A percentile compares a stretch with the other conserved stretches of the same genome.
Conservation (phyloP, 2,113 vertebrate species). For the Oreochromis spilurus region DNA sequence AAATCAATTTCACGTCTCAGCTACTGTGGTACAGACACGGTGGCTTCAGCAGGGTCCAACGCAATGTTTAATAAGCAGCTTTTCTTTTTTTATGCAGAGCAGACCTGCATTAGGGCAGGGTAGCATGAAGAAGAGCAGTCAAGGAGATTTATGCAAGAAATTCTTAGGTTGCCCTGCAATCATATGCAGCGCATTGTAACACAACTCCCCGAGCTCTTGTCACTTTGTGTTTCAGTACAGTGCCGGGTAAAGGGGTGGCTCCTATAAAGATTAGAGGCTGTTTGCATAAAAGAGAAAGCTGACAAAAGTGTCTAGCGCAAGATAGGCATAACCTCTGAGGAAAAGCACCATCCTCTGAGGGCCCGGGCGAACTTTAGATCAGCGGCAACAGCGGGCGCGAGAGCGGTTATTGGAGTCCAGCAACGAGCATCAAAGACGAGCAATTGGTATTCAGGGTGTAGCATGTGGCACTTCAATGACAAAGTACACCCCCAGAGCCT, state of each 20-base stretch:
- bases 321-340: conserved; percentile 55
- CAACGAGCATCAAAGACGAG: conserved; percentile 51
- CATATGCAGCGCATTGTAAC: conserved; percentile 18
- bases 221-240: conserved; percentile 42
- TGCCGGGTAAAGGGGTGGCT: conserved; percentile 28
- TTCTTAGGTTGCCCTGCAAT: conserved; percentile 29
- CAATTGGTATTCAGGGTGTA: conserved; percentile 57
- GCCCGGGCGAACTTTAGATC: conserved; percentile 39
- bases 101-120: conserved; percentile 28
- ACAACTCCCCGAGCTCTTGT: conserved; percentile 50
- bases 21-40: conserved; percentile 36
- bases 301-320: conserved; percentile 53
- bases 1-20: conserved; percentile 71
- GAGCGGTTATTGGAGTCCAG: conserved; percentile 35
- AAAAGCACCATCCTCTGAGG: conserved; percentile 31
- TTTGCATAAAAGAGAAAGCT: conserved; percentile 62
- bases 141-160: conserved; percentile 22
- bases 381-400: conserved; percentile 32
- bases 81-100: conserved; percentile 28
- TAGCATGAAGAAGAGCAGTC: conserved; percentile 5
- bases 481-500: conserved; percentile 49
- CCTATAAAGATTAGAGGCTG: conserved; percentile 62
- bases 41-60: conserved; percentile 42
- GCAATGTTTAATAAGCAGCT: conserved; percentile 50
- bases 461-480: conserved; percentile 54